Conservation (phyloP, 2,113 vertebrate species). For the Forbesichthys papilliferus region DNA sequence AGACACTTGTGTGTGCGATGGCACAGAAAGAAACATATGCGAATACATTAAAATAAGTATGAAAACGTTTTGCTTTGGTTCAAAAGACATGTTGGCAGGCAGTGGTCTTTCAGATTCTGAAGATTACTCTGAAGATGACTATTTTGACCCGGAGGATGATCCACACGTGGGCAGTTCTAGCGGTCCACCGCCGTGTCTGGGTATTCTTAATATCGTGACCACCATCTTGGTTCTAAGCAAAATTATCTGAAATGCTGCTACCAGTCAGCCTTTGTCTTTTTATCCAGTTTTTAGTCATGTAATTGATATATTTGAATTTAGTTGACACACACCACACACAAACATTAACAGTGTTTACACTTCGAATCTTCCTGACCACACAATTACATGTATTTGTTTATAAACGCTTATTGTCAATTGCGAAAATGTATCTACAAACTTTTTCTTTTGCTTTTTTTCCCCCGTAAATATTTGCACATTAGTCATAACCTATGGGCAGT, state of each 20-base stretch:
- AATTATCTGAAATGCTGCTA: constrained; percentile 43
- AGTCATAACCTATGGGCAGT: background rate
- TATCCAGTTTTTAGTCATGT: background rate
- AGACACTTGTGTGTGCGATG: constrained; percentile 79
- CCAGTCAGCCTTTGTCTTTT: background rate
- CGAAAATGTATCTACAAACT: too few species aligned
- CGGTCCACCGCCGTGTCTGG: constrained; percentile 13
- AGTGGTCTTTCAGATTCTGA: constrained; percentile 85
- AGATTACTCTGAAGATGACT: constrained; percentile 82
- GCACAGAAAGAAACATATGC: constrained; percentile 81
- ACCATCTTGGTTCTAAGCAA: constrained; percentile 72
- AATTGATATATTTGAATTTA: background rate
- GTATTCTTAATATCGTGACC: constrained; percentile 55
- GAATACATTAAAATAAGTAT: constrained; percentile 84
- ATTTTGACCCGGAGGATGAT: constrained; percentile 59
- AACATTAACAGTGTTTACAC: too few species aligned
- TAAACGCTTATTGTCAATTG: background rate
- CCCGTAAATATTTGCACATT: background rate
- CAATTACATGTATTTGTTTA: background rate
- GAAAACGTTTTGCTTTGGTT: constrained; percentile 75
- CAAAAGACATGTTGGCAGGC: constrained; percentile 72
- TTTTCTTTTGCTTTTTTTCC: too few species aligned
- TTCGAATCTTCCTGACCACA: too few species aligned
- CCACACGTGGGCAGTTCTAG: constrained; percentile 48
- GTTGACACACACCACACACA: background rate